Evolutionary conservation across 1,140 invertebrate genomes (phyloP), one percentile per base, ranked within the genome.

Genomic region (Papilio polyxenes): DNA sequence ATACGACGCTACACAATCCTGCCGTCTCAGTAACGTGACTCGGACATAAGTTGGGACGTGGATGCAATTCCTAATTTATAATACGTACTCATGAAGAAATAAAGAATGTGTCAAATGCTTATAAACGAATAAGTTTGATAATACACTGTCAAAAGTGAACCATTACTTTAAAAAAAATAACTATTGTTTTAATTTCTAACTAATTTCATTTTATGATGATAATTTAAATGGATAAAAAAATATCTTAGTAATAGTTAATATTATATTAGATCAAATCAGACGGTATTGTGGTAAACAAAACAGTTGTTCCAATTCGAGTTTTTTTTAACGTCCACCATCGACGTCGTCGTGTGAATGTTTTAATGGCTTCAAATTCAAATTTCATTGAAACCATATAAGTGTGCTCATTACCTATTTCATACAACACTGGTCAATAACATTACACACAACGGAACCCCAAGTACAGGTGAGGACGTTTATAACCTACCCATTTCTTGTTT

Each of bases 351-450:
- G 49, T 13, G 17, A 20, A 59, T 59, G 7, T 65, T 65, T 62
- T 72, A 37, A 72, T 72, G 31, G 65, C 65, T 72, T 72, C 65
- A 72, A 59, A 59, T 59, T n/a, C 56, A 59, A 72, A 72, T 72
- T 72, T 40, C 31, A 72, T 37, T 37, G 65, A 72, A 72, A 72
- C 65, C 65, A 2, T 72, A 72, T 72, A 37, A 72, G 7, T 3
- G 23, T 37, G 23, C 23, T 65, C 11, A 31, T 72, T 37, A 72
- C 13, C 31, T 72, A 72, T 72, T 72, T 72, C 23, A 37, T 72
- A 37, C 65, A 37, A 40, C 31, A 37, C 13, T 37, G 31, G 31
- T 72, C 65, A 31, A 65, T 23, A 23, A 31, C 23, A 62, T 23
- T 20, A 31, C 62, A 0, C 65, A 65, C 62, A 65, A 31, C 62